phyloP scores from a whole-genome alignment of 1,140 invertebrate species.

The Drosophila bipectinata region DNA sequence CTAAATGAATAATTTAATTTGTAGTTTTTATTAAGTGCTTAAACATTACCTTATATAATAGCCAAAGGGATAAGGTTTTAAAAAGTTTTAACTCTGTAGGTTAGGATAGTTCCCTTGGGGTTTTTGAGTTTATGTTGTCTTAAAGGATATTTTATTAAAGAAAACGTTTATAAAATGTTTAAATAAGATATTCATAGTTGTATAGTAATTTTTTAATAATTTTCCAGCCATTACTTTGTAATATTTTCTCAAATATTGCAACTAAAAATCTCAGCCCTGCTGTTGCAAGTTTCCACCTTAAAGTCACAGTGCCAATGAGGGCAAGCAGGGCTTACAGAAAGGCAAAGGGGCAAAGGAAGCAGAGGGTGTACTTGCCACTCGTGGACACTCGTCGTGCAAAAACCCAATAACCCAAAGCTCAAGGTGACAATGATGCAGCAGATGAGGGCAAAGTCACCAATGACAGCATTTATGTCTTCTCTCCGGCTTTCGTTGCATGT shows the following conservation, averaged over 20 bases:
- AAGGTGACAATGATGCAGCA: slow-evolving; percentile 78
- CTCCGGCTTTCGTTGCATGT: slow-evolving; percentile 14
- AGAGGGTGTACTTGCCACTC: background rate
- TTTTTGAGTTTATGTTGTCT: too few species aligned
- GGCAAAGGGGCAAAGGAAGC: background rate
- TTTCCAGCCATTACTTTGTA: background rate
- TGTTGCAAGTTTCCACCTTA: slow-evolving; percentile 26
- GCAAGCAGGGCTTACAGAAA: background rate
- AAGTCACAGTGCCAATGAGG: slow-evolving; percentile 8
- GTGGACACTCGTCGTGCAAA: slow-evolving; percentile 44
- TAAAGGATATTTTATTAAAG: too few species aligned
- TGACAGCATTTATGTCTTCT: slow-evolving; percentile 24
- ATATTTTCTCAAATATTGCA: background rate
- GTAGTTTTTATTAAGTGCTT: background rate
- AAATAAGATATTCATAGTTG: too few species aligned
- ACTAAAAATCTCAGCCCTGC: slow-evolving; percentile 14
- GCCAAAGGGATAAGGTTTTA: too few species aligned
- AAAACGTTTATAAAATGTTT: too few species aligned
- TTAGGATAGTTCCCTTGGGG: too few species aligned
- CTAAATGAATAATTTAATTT: slow-evolving; percentile 10
- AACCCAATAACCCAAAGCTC: slow-evolving; percentile 78
- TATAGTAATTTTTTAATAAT: too few species aligned
- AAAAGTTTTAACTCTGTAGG: too few species aligned
- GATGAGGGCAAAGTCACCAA: slow-evolving; percentile 49
- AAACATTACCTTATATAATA: too few species aligned